Base-by-base conservation (phyloP, 2,888 invertebrate genomes). In the Pammene fasciana region DNA sequence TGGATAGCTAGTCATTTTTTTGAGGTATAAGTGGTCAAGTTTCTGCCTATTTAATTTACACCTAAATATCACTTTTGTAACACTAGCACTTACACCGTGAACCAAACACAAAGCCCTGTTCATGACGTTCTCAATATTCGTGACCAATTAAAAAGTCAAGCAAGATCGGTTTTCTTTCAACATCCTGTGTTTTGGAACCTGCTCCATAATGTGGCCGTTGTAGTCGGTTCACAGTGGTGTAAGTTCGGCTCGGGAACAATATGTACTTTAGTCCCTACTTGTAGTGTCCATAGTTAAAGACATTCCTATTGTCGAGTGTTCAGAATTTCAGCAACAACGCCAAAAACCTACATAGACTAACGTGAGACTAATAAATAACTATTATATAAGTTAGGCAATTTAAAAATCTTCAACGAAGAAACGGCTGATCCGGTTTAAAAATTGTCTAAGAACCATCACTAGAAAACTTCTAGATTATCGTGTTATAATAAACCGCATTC, bases 71-170 rank as follows among this genome's bases (percentile, higher is more conserved):
- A 14, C 36, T 34, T 55, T 36, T n/a, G 36, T 55, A 36, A 14
- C 18, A 14, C 13, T 55, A 36, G 9, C 18, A 14, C 13, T 57
- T 5, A 5, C 1, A 1, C 34, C 3, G 45, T 8, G 56, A 67
- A 52, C 14, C n/a, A 16, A 18, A 45, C 13, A 66, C 41, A 59
- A 45, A 59, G 66, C 50, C 13, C 43, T 41, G 6, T 66, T 59
- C 14, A 60, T 34, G 8, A 54, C 6, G 41, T 57, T 60, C 59
- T n/a, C 59, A n/a, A 45, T 50, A 59, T 26, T 16, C 52, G 50
- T 43, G 48, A 52, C 59, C 41, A 45, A 38, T 57, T 18, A 50
- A 56, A 62, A 50, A 26, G n/a, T 43, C 9, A n/a, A 62, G 52
- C 54, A 46, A 36, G 0, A 48, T 18, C 18, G 45, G 18, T 16